Conservation (phyloP, 2,888 invertebrate species). For the Coleophora deauratella region DNA sequence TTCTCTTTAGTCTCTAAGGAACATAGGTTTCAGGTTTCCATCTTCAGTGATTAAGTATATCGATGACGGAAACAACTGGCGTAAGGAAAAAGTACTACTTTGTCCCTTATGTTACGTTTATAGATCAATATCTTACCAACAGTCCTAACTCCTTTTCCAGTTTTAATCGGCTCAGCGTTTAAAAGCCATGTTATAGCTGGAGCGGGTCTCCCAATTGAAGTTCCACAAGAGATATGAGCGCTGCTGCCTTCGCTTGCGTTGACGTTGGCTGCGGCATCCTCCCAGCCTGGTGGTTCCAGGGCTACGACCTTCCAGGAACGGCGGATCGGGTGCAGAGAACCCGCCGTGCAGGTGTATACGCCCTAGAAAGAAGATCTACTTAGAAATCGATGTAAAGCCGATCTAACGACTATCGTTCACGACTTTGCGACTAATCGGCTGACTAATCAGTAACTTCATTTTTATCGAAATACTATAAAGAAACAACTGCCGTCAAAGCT, state of each 20-base stretch:
- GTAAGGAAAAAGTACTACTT: no score
- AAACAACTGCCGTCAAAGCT: no score
- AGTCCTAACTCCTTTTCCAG: conserved; percentile 38
- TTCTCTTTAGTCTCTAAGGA: no score
- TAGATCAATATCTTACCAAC: conserved; percentile 34
- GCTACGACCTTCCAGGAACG: conserved; percentile 59
- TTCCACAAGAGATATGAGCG: conserved; percentile 67
- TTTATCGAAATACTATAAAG: no score
- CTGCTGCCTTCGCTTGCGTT: conserved; percentile 67
- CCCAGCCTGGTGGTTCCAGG: conserved; percentile 62
- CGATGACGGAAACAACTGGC: no score
- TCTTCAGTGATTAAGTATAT: no score
- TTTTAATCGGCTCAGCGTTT: conserved; percentile 82
- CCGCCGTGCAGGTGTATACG: conserved; percentile 84
- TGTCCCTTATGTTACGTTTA: no score
- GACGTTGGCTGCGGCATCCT: conserved; percentile 65
- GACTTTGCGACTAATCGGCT: no score
- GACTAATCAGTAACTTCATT: no score
- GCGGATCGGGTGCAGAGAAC: conserved; percentile 77
- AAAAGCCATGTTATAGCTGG: conserved; percentile 89
- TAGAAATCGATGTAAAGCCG: neutral
- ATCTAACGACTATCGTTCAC: no score
- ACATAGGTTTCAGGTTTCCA: no score
- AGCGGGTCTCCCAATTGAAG: conserved; percentile 80
- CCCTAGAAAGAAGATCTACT: conserved; percentile 78